A percentile compares a stretch with the other conserved stretches of the same genome.
These are phyloP conservation scores for Rhea americana DNA, from an alignment of 2,113 vertebrate genomes.

Conservation along the genomic window DNA sequence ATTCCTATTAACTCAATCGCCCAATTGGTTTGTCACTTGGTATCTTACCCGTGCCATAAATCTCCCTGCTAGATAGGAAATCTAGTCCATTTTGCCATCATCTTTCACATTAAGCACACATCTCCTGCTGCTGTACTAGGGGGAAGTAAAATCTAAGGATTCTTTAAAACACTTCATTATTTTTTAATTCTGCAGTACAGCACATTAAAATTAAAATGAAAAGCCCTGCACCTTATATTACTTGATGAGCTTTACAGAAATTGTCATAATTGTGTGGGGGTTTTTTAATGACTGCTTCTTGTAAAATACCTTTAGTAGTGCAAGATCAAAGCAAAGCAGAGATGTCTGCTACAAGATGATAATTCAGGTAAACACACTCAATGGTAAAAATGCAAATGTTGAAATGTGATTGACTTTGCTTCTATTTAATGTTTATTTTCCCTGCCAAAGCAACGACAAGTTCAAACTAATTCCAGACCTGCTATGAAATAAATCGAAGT, in stretches of 20 bases:
- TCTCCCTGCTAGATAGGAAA: slow-evolving; percentile 25
- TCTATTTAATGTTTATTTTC: slow-evolving; percentile 55
- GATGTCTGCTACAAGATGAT: slow-evolving; percentile 18
- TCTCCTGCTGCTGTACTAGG: neutral
- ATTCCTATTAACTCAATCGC: neutral
- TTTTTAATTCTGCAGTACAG: slow-evolving; percentile 41
- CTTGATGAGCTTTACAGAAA: slow-evolving; percentile 28
- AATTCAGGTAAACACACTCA: slow-evolving; percentile 39
- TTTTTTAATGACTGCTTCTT: neutral
- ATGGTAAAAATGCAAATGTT: slow-evolving; percentile 36
- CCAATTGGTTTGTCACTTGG: neutral
- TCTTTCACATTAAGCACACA: neutral
- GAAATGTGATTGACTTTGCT: slow-evolving; percentile 30
- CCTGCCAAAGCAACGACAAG: slow-evolving; percentile 6
- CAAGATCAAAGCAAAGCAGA: slow-evolving; percentile 35
- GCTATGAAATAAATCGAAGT: neutral
- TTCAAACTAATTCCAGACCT: slow-evolving; percentile 47
- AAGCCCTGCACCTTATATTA: slow-evolving; percentile 2
- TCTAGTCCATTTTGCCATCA: neutral
- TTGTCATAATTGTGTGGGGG: neutral
- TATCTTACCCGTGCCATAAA: neutral
- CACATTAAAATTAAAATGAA: slow-evolving; percentile 35
- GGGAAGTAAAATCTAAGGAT: slow-evolving; percentile 2
- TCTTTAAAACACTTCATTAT: slow-evolving; percentile 41
- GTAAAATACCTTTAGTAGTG: neutral